A percentile compares a stretch with the other conserved stretches of the same genome.
Conservation (phyloP, 1,140 invertebrate species). For the Globodera rostochiensis region DNA sequence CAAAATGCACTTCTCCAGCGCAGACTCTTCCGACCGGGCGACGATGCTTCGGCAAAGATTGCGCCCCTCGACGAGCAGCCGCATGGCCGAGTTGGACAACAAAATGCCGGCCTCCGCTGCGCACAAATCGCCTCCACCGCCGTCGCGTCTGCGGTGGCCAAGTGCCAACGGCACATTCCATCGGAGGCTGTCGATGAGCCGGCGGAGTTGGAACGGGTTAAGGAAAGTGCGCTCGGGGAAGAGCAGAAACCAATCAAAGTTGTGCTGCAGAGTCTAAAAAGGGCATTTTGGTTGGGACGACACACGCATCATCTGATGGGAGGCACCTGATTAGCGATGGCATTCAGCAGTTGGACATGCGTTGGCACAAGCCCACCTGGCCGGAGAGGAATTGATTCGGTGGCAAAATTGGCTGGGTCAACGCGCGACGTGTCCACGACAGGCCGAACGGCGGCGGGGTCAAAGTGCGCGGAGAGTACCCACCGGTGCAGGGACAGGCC, state of each 20-base stretch:
- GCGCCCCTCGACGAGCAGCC: slow-evolving; percentile 56
- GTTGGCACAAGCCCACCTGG: slow-evolving; percentile 34
- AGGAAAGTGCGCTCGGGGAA: slow-evolving; percentile 62
- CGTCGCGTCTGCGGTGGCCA: slow-evolving; percentile 46
- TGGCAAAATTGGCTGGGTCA: slow-evolving; percentile 45
- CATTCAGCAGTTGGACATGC: slow-evolving; percentile 59
- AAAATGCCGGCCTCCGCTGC: slow-evolving; percentile 56
- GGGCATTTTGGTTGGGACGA: too few relatives aligned
- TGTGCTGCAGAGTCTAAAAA: slow-evolving; percentile 55
- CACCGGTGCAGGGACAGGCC: slow-evolving; percentile 38
- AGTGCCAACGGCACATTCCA: slow-evolving; percentile 56
- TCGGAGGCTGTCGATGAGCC: slow-evolving; percentile 45
- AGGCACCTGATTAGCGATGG: slow-evolving; percentile 53
- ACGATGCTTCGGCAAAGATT: slow-evolving; percentile 52
- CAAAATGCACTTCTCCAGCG: slow-evolving; percentile 62
- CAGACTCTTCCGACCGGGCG: slow-evolving; percentile 51
- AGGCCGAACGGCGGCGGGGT: slow-evolving; percentile 45
- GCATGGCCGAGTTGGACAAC: slow-evolving; percentile 59
- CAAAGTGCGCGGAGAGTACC: slow-evolving; percentile 55
- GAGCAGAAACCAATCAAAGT: slow-evolving; percentile 63
- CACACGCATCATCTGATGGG: too few relatives aligned
- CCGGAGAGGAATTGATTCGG: slow-evolving; percentile 5
- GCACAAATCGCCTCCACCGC: slow-evolving; percentile 44
- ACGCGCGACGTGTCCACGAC: slow-evolving; percentile 56
- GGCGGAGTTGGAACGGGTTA: slow-evolving; percentile 58